Evolutionary conservation across 1,140 invertebrate genomes (phyloP).

Genomic region (Drosophila repleta): DNA sequence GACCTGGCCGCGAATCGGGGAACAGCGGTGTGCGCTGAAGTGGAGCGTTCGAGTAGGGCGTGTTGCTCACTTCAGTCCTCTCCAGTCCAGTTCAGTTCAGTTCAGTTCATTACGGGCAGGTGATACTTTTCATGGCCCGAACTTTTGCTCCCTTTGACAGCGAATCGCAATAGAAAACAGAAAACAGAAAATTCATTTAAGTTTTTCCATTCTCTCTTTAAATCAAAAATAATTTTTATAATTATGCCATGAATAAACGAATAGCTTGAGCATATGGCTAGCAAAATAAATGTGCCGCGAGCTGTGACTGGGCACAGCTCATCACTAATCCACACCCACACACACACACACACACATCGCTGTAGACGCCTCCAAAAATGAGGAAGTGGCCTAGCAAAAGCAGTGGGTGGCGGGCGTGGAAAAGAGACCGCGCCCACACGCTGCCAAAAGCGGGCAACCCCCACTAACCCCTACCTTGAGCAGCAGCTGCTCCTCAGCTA

Average conservation of each 20-base stretch:
- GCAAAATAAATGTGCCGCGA: slow-evolving; percentile 58
- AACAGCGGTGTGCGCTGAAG: slow-evolving; percentile 66
- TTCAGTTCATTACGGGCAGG: slow-evolving; percentile 43
- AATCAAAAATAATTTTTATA: slow-evolving; percentile 72
- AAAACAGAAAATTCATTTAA: slow-evolving; percentile 27
- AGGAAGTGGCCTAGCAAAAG: neutral
- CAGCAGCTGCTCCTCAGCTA: slow-evolving; percentile 1
- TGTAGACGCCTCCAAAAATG: slow-evolving; percentile 45
- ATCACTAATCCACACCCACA: slow-evolving; percentile 52
- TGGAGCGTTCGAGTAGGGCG: slow-evolving; percentile 57
- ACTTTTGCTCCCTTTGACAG: slow-evolving; percentile 2
- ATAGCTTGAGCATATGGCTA: slow-evolving; percentile 43
- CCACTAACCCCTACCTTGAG: slow-evolving; percentile 2
- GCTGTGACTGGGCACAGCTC: slow-evolving; percentile 25
- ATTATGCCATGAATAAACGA: slow-evolving; percentile 68
- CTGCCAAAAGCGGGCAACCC: slow-evolving; percentile 16
- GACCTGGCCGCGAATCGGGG: neutral
- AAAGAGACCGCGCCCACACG: slow-evolving; percentile 66
- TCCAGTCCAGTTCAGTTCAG: neutral
- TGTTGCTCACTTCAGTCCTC: slow-evolving; percentile 16
- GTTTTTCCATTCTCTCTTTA: slow-evolving; percentile 7
- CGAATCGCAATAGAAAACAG: slow-evolving; percentile 9
- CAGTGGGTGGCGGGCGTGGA: neutral
- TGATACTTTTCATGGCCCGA: slow-evolving; percentile 70
- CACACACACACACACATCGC: neutral